Conservation (phyloP, 2,113 vertebrate species). For the Echinops telfairi region DNA sequence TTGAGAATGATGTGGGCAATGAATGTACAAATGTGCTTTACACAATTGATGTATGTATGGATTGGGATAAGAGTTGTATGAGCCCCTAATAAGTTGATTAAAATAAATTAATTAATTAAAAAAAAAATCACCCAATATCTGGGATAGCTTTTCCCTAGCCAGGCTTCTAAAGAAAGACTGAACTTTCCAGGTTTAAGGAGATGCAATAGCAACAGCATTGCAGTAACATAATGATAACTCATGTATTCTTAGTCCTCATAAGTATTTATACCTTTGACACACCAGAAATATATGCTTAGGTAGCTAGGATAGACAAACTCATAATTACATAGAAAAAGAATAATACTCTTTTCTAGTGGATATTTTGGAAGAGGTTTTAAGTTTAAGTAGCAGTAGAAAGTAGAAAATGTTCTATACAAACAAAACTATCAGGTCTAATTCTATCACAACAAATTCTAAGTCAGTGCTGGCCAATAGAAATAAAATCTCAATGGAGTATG, state of each 20-base stretch:
- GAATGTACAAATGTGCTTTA: no score
- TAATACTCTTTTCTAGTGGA: conserved; percentile 6
- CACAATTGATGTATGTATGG: no score
- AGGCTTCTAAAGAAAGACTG: conserved; percentile 49
- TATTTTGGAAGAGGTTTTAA: conserved; percentile 29
- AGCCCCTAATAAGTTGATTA: no score
- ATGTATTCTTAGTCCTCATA: background rate
- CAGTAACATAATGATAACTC: background rate
- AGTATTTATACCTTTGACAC: background rate
- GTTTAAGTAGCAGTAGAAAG: background rate
- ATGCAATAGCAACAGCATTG: background rate
- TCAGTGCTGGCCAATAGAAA: background rate
- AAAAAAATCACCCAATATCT: conserved; percentile 4
- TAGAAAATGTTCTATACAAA: background rate
- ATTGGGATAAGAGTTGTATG: no score
- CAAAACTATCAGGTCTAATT: conserved; percentile 31
- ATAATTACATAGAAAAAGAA: background rate
- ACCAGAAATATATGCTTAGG: background rate
- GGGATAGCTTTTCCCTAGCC: background rate
- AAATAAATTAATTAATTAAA: no score
- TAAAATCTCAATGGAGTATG: background rate
- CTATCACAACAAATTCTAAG: background rate
- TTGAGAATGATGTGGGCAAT: no score
- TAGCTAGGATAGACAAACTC: background rate
- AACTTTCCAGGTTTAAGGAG: conserved; percentile 69